A percentile compares a stretch with the other conserved stretches of the same genome.
phyloP scores from a whole-genome alignment of 2,797 vertebrate species.

The Falco peregrinus region DNA sequence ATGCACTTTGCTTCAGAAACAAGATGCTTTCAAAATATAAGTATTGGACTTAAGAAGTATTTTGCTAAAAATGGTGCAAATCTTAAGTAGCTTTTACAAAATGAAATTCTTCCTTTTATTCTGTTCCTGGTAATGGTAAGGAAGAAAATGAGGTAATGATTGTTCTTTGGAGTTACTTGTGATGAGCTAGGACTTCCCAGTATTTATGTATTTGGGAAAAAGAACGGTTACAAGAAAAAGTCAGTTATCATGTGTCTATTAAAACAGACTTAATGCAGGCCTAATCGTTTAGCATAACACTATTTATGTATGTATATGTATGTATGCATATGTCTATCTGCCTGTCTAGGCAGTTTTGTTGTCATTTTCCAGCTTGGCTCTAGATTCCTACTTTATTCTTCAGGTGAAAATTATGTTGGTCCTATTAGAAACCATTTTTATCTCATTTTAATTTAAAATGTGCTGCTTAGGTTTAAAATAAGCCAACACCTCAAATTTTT shows the following conservation, averaged over 20 bases:
- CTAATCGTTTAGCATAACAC: background rate
- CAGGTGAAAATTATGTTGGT: background rate
- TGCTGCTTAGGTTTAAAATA: background rate
- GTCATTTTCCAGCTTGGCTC: background rate
- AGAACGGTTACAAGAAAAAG: background rate
- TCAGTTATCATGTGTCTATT: background rate
- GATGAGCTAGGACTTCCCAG: background rate
- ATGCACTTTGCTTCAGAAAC: background rate
- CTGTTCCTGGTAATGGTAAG: background rate
- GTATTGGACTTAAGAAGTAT: background rate
- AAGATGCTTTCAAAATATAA: conserved; percentile 9
- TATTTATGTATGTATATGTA: background rate
- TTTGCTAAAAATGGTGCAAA: background rate
- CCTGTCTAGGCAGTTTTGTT: background rate
- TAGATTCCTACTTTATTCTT: background rate
- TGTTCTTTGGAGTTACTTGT: background rate
- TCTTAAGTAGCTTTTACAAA: background rate
- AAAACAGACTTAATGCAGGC: background rate
- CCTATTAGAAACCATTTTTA: background rate
- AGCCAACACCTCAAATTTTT: background rate
- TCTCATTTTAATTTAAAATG: background rate
- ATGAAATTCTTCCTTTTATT: background rate
- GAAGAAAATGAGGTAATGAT: background rate
- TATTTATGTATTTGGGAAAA: background rate
- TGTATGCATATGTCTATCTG: background rate